Percentiles rank a stretch among this genome's conserved stretches.
Conservation (phyloP, 2,888 invertebrate species). For the Rhyacophila evoluta region DNA sequence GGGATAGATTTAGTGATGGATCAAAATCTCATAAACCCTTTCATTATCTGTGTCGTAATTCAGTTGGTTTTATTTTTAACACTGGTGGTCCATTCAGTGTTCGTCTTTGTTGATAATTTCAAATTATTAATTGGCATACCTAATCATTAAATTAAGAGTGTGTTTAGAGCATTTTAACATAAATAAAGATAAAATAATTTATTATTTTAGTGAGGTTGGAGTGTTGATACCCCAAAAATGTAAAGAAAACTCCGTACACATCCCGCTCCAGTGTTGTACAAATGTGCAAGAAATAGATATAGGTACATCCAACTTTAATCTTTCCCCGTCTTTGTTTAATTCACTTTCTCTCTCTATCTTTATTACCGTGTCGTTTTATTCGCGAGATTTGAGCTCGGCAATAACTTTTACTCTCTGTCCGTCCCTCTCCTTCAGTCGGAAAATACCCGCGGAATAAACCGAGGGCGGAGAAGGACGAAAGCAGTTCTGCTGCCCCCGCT, state of each 20-base stretch:
- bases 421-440: slow-evolving; percentile 58
- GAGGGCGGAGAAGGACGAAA: slow-evolving; percentile 65
- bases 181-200: no score
- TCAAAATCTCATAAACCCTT: no score
- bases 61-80: no score
- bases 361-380: slow-evolving; percentile 72
- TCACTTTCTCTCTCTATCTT: slow-evolving; percentile 75
- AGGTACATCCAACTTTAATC: slow-evolving; percentile 60
- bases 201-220: not conserved
- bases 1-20: no score
- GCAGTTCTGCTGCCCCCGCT: slow-evolving; percentile 58
- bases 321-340: slow-evolving; percentile 66
- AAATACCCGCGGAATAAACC: not conserved
- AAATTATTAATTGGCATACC: no score
- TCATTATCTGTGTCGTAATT: no score
- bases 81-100: no score
- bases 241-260: slow-evolving; percentile 37
- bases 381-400: slow-evolving; percentile 69
- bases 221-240: slow-evolving; percentile 1
- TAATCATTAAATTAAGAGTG: no score
- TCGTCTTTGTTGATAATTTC: no score
- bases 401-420: slow-evolving; percentile 44
- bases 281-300: slow-evolving; percentile 53
- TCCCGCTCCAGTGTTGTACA: slow-evolving; percentile 36
- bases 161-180: no score